Conservation (phyloP, 2,888 invertebrate genomes). For the Axea sp. region DNA sequence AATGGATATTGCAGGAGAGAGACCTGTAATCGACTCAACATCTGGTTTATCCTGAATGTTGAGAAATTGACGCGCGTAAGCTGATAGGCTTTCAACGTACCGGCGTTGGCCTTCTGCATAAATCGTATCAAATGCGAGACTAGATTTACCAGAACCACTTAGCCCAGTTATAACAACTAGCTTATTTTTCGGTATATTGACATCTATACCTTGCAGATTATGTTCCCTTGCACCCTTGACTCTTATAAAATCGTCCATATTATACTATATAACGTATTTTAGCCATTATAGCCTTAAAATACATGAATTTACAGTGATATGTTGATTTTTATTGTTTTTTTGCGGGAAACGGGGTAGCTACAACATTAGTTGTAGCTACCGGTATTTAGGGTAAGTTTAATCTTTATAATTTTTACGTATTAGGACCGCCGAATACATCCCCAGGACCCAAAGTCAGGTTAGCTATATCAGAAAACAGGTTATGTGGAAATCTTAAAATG, state of each 20-base stretch:
- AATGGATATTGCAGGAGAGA: constrained; percentile 44
- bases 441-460: constrained; percentile 11
- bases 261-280: constrained; percentile 37
- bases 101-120: constrained; percentile 36
- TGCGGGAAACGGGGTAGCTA: constrained; percentile 26
- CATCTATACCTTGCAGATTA: constrained; percentile 17
- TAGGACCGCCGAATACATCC: constrained; percentile 8
- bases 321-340: constrained; percentile 37
- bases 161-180: constrained; percentile 30
- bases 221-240: constrained; percentile 36
- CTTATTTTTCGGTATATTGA: constrained; percentile 26
- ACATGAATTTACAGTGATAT: constrained; percentile 37
- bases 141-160: constrained; percentile 38
- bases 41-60: constrained; percentile 25
- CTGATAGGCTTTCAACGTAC: constrained; percentile 28
- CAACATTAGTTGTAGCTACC: too few species aligned
- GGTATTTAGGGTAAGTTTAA: too few species aligned
- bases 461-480: constrained; percentile 21
- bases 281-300: constrained; percentile 36
- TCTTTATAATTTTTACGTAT: too few species aligned
- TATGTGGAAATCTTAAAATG: constrained; percentile 19
- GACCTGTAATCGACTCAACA: constrained; percentile 43
- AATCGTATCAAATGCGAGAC: constrained; percentile 35
- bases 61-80: constrained; percentile 40
- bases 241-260: constrained; percentile 34